A percentile compares a stretch with the other conserved stretches of the same genome.
Conservation (phyloP, 2,113 vertebrate genomes). For the Hystrix cristata region DNA sequence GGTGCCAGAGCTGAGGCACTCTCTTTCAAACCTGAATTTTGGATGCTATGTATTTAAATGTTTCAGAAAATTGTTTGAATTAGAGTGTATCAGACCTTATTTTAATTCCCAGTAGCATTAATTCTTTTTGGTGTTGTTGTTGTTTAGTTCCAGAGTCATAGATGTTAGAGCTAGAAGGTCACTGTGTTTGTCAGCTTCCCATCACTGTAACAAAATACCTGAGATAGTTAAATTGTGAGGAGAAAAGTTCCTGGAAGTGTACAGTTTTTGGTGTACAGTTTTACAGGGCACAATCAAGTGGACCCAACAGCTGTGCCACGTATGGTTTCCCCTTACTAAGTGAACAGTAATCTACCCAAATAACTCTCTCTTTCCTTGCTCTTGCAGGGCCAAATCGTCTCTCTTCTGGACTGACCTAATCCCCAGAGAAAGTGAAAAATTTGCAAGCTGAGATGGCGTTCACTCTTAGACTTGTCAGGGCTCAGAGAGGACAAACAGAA, state of each 20-base stretch:
- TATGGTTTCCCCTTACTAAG: neutral
- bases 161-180: neutral
- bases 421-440: neutral
- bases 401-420: neutral
- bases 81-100: neutral
- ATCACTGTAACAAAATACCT: neutral
- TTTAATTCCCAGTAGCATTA: neutral
- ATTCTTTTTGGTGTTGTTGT: neutral
- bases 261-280: neutral
- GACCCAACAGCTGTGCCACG: neutral
- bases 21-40: neutral
- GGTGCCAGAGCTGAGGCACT: neutral
- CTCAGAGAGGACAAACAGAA: slow-evolving; percentile 4
- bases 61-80: neutral
- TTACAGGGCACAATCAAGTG: neutral
- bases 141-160: neutral
- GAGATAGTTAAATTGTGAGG: neutral
- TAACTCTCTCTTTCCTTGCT: neutral
- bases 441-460: neutral
- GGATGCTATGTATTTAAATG: neutral
- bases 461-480: neutral
- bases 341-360: neutral
- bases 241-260: neutral
- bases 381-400: neutral
- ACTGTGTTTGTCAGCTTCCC: neutral